Base-by-base conservation (phyloP, 2,888 invertebrate genomes). In the Drosophila nigritarsus region DNA sequence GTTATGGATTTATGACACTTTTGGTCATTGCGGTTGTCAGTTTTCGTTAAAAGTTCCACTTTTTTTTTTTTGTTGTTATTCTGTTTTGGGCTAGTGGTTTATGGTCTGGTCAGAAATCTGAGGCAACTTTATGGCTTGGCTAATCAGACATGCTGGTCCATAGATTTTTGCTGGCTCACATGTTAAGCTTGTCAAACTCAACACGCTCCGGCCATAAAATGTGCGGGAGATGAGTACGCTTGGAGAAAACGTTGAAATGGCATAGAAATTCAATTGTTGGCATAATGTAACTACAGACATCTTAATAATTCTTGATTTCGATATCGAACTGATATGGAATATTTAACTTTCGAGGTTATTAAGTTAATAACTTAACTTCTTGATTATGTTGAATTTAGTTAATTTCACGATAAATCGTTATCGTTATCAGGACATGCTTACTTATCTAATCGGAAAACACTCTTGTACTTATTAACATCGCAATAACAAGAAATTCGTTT, bases 1-100 rank as follows among this genome's bases (percentile, higher is more conserved):
- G 89, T 87, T 87, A 87, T 87, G 89, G 90, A 90, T 88, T 88
- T 90, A 88, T 90, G 88, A 89, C 90, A 89, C 88, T 90, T 90
- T 78, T 78, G 80, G 79, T 84, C 89, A 75, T 77, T 87, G 89
- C 84, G 89, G 81, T 78, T 89, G 89, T 87, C 89, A 84, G 87
- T 86, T 78, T 86, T 75, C 78, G 90, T 87, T 80, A 80, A 85
- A 85, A 85, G 85, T 85, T 85, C 59, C 65, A 81, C 63, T 68
- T 71, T 49, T 24, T 29, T 1, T 7, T 20, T 13, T 3, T 45
- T 45, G 3, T 13, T 45, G 13, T 20, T 20, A 7, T 45, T 24
- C 2, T 24, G n/a, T 55, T 36, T 55, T 38, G n/a, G 18, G 42
- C 29, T 48, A 63, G 27, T 68, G 54, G 60, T 63, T 63, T 74